Percentiles rank a stretch among this genome's conserved stretches.
These are phyloP conservation scores for Chymomyza costata DNA, from an alignment of 1,140 invertebrate genomes.

Conservation along the genomic window DNA sequence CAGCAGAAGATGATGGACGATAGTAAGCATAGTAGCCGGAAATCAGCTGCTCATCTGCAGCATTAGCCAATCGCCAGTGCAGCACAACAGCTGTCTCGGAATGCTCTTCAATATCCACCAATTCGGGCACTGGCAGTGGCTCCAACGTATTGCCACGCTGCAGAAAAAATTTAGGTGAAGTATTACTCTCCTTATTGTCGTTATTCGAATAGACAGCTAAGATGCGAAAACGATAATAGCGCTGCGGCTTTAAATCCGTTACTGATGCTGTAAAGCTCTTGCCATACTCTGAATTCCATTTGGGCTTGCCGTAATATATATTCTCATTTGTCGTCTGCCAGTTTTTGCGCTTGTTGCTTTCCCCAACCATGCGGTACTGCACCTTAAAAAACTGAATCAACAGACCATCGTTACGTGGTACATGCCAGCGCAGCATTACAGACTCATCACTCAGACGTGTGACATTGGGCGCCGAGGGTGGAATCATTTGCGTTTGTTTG, in stretches of 20 bases:
- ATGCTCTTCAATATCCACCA: conserved; percentile 83
- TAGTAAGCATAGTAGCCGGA: conserved; percentile 93
- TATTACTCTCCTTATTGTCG: conserved; percentile 91
- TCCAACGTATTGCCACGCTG: conserved; percentile 78
- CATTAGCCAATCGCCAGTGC: conserved; percentile 78
- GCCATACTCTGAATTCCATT: conserved; percentile 80
- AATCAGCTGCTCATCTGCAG: conserved; percentile 40
- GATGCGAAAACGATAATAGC: conserved; percentile 87
- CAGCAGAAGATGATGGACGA: conserved; percentile 85
- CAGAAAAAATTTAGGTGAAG: conserved; percentile 86
- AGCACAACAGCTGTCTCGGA: conserved; percentile 83
- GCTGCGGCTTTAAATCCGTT: conserved; percentile 83
- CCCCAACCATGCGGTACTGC: conserved; percentile 59
- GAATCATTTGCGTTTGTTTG: conserved; percentile 80
- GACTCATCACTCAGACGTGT: conserved; percentile 90
- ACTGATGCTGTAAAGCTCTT: conserved; percentile 79
- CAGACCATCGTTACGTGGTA: conserved; percentile 85
- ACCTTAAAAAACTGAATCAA: conserved; percentile 92
- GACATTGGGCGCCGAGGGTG: conserved; percentile 89
- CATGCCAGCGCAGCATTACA: conserved; percentile 93
- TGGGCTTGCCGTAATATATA: conserved; percentile 80
- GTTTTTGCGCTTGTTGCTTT: conserved; percentile 71
- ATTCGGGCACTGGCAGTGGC: conserved; percentile 84
- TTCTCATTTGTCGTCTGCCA: conserved; percentile 91
- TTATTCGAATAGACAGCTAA: conserved; percentile 95